These are phyloP conservation scores for Hedya salicella DNA, from an alignment of 2,888 invertebrate genomes.

Conservation along the genomic window DNA sequence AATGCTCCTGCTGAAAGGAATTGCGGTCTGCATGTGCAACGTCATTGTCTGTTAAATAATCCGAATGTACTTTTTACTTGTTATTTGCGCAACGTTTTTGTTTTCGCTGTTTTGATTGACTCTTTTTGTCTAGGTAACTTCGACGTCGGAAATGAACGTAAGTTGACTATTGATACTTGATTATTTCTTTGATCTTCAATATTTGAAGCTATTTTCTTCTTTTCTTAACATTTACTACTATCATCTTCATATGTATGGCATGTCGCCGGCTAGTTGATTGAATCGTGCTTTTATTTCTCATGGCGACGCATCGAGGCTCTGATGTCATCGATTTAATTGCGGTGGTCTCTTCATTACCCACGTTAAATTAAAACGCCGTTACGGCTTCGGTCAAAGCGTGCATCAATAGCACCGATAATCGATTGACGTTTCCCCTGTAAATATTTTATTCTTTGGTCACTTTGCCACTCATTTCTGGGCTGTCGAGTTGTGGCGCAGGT, in stretches of 20 bases:
- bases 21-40: neutral
- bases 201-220: neutral
- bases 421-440: conserved; percentile 66
- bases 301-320: conserved; percentile 67
- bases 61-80: neutral
- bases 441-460: conserved; percentile 64
- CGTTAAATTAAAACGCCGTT: conserved; percentile 63
- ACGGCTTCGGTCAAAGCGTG: conserved; percentile 59
- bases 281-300: conserved; percentile 78
- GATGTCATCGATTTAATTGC: conserved; percentile 82
- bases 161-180: conserved; percentile 31
- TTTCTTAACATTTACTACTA: conserved; percentile 42
- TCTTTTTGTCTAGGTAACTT: conserved; percentile 43
- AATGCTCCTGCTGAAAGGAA: too few relatives aligned
- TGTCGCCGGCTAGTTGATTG: conserved; percentile 65
- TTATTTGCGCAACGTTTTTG: neutral
- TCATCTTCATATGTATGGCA: conserved; percentile 45
- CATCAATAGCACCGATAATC: conserved; percentile 56
- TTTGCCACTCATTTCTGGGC: conserved; percentile 52
- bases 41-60: neutral
- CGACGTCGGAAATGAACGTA: conserved; percentile 42
- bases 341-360: conserved; percentile 70
- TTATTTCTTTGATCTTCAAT: neutral
- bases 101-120: conserved; percentile 21
- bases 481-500: conserved; percentile 3